Evolutionary conservation across 2,888 invertebrate genomes (phyloP), one percentile per base, ranked within the genome.

Genomic region (Lasioglossum leucozonium): DNA sequence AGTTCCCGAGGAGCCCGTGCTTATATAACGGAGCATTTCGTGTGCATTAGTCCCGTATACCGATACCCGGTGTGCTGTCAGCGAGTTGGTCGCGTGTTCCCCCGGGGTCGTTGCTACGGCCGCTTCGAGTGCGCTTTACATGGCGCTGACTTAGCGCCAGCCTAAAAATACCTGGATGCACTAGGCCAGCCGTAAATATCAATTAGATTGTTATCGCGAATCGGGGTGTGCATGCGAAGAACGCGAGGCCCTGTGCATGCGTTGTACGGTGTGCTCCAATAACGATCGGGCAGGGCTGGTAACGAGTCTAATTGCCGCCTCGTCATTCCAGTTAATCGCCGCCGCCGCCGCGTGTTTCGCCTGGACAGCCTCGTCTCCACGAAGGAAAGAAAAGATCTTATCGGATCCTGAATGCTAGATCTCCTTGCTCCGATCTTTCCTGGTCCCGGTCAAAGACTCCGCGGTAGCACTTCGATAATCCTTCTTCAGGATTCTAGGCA

Each of bases 131-230:
- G 65, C 79, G 78, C 87, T 87, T 81, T 72, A 74, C 87, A 74
- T 74, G 86, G 40, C 80, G 80, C 86, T 88, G 87, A 88, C 85
- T 87, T 82, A 87, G 87, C 85, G 79, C 85, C 85, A 77, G 74
- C 82, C 88, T 88, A 88, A 88, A 88, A 87, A 88, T 88, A 88
- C 77, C 81, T 79, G 80, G 73, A 82, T 87, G 79, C 82, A 85
- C 85, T 82, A 67, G 73, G 86, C 72, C 82, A 84, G 72, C 79
- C 81, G 82, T 88, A 88, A 88, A 88, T 88, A 88, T 82, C 88
- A 88, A 88, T 88, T 88, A 88, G 84, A 86, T 88, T 76, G 78
- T 87, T 87, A 88, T 88, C 87, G 69, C 37, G 79, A 65, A 37
- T 65, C 72, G 79, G 72, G 72, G 51, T 71, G 51, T 71, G 81